Evolutionary conservation across 2,797 vertebrate genomes (phyloP).

Genomic region (Clarias laeviceps): DNA sequence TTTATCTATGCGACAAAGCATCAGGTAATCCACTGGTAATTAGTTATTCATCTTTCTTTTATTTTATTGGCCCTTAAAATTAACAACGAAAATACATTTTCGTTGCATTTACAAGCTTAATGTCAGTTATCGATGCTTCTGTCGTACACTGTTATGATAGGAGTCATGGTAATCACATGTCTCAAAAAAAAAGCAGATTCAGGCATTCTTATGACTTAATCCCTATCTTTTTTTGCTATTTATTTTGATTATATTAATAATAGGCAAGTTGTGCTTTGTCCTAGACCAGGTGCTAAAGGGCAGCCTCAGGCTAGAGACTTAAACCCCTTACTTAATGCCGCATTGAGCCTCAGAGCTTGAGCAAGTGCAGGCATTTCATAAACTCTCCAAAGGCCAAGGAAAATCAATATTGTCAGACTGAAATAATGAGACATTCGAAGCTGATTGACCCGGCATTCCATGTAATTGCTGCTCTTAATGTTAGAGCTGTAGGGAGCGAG

Average conservation of each 20-base stretch:
- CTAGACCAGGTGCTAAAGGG: constrained; percentile 31
- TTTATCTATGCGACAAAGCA: too few relatives aligned
- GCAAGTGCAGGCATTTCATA: constrained; percentile 44
- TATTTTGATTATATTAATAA: constrained; percentile 32
- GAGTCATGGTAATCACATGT: too few relatives aligned
- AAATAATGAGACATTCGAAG: constrained; percentile 56
- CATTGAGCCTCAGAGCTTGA: constrained; percentile 29
- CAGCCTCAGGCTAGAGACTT: constrained; percentile 25
- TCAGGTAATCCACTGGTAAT: too few relatives aligned
- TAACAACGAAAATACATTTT: too few relatives aligned
- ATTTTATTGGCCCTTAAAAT: too few relatives aligned
- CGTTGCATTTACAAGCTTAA: too few relatives aligned
- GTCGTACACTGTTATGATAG: too few relatives aligned
- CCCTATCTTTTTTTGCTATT: background rate
- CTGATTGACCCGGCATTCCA: constrained; percentile 51
- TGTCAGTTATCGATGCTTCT: too few relatives aligned
- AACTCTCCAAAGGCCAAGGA: constrained; percentile 40
- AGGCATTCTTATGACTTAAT: constrained; percentile 29
- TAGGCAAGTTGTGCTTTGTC: constrained; percentile 20
- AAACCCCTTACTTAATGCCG: constrained; percentile 37
- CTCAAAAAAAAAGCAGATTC: constrained; percentile 3
- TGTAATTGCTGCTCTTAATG: constrained; percentile 51
- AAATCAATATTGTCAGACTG: constrained; percentile 54
- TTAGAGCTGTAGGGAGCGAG: constrained; percentile 25
- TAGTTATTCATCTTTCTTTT: too few relatives aligned